Conservation (phyloP, 2,797 vertebrate species). For the Coluber constrictor region DNA sequence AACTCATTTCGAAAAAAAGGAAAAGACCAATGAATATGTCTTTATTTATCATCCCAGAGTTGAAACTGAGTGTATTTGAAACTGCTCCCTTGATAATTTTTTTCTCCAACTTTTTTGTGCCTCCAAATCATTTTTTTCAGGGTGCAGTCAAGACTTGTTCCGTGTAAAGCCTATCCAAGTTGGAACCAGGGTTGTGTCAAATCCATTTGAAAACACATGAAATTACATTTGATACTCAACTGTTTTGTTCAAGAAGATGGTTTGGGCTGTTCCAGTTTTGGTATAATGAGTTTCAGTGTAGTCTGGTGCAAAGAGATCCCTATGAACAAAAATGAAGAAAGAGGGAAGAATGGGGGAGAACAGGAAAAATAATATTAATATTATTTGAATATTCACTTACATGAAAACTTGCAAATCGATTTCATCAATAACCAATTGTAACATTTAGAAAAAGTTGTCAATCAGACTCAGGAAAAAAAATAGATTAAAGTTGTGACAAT, state of each 20-base stretch:
- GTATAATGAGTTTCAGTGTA: slow-evolving; percentile 90
- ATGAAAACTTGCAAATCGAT: neutral
- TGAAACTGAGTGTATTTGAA: neutral
- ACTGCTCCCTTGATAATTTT: neutral
- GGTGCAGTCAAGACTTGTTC: neutral
- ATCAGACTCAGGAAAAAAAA: neutral
- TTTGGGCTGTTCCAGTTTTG: slow-evolving; percentile 73
- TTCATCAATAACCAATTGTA: neutral
- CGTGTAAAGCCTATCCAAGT: neutral
- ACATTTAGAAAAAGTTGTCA: neutral
- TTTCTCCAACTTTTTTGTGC: neutral
- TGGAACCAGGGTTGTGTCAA: neutral
- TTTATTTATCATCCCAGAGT: neutral
- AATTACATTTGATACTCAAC: slow-evolving; percentile 71
- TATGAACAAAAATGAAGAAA: slow-evolving; percentile 56
- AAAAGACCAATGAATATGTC: neutral
- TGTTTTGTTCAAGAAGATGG: slow-evolving; percentile 67
- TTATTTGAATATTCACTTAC: neutral
- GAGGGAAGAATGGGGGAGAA: neutral
- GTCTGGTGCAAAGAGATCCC: slow-evolving; percentile 84
- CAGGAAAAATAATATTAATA: neutral
- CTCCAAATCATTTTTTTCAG: neutral
- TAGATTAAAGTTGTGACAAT: neutral
- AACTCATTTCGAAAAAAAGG: neutral
- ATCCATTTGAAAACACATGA: neutral